Percentiles rank a stretch among this genome's conserved stretches.
phyloP scores from a whole-genome alignment of 2,888 invertebrate species.

The Ochropleura plecta region DNA sequence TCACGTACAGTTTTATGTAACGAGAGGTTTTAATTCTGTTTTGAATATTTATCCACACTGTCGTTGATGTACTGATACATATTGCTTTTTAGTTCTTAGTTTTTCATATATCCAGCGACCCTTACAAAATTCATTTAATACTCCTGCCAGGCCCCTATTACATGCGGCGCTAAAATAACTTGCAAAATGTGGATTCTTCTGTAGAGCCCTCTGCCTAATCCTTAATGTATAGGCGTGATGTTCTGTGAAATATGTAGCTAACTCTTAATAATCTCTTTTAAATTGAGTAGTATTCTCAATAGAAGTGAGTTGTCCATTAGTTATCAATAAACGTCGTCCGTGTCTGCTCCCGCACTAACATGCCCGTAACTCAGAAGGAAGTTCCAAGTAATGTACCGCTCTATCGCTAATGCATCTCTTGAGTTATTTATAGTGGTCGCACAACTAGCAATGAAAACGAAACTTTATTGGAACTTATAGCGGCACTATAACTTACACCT shows the following conservation, averaged over 20 bases:
- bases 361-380: constrained; percentile 6
- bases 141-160: background rate
- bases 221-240: background rate
- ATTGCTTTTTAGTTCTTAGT: background rate
- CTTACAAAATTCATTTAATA: background rate
- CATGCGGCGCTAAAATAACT: background rate
- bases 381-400: background rate
- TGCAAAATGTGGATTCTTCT: background rate
- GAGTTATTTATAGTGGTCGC: constrained; percentile 14
- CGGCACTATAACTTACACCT: background rate
- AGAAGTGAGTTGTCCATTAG: background rate
- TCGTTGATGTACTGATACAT: background rate
- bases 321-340: constrained; percentile 8
- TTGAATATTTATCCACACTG: background rate
- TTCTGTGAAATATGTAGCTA: background rate
- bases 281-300: background rate
- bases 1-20: background rate
- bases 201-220: background rate
- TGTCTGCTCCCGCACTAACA: background rate
- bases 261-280: background rate
- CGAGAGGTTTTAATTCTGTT: background rate
- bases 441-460: background rate
- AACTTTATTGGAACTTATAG: constrained; percentile 1
- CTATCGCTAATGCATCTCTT: background rate
- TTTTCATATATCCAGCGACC: background rate